phyloP scores from a whole-genome alignment of 2,797 vertebrate species.

The Oryzias sinensis region DNA sequence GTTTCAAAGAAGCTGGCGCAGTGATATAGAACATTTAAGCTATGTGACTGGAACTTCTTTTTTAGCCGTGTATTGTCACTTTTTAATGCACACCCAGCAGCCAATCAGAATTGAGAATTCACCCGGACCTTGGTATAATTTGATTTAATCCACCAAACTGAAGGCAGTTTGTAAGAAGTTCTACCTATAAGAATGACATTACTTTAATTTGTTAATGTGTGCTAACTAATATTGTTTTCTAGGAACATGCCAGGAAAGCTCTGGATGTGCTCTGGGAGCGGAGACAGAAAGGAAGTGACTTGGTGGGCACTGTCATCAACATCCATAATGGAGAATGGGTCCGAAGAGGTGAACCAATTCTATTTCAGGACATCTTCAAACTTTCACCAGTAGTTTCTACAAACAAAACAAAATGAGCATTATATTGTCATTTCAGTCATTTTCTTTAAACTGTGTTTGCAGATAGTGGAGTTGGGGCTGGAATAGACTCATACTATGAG shows the following conservation, averaged over 20 bases:
- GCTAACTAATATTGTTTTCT: constrained; percentile 5
- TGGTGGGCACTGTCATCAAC: constrained; percentile 85
- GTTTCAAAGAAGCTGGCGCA: too few species aligned
- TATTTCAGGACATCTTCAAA: too few species aligned
- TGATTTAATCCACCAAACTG: background rate
- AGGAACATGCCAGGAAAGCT: constrained; percentile 81
- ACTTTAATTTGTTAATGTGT: background rate
- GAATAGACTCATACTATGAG: constrained; percentile 86
- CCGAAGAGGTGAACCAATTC: constrained; percentile 71
- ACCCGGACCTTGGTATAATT: too few species aligned
- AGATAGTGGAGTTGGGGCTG: constrained; percentile 85
- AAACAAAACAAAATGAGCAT: background rate
- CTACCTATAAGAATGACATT: background rate
- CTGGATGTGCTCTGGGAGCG: constrained; percentile 84
- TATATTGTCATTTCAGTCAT: background rate
- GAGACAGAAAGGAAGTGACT: constrained; percentile 82
- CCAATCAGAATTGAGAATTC: too few species aligned
- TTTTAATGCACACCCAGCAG: too few species aligned
- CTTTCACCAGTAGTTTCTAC: background rate
- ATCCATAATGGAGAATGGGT: constrained; percentile 86
- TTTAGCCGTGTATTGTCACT: too few species aligned
- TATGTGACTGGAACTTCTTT: too few species aligned
- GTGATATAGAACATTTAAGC: too few species aligned
- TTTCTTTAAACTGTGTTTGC: constrained; percentile 21
- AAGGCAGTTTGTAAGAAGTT: background rate